These are phyloP conservation scores for Biston betularia DNA, from an alignment of 2,888 invertebrate genomes.

Conservation along the genomic window DNA sequence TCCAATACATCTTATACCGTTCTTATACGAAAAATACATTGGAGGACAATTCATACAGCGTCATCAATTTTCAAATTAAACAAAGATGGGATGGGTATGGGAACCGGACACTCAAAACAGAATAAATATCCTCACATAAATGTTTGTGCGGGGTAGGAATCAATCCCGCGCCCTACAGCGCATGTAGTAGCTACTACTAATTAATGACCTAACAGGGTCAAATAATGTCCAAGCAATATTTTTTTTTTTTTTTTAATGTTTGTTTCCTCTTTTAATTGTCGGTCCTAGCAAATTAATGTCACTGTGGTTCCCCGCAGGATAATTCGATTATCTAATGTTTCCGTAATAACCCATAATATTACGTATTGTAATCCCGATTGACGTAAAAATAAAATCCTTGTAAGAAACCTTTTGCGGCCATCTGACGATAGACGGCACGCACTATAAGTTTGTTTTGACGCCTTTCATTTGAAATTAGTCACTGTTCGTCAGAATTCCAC, in stretches of 20 bases:
- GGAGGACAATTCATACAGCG: no score
- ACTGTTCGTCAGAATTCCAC: slow-evolving; percentile 51
- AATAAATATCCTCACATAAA: no score
- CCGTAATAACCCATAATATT: not conserved
- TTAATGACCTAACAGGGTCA: no score
- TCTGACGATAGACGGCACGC: slow-evolving; percentile 30
- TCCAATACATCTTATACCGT: no score
- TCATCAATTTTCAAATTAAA: no score
- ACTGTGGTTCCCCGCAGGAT: slow-evolving; percentile 4
- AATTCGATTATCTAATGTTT: not conserved
- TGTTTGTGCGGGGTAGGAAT: no score
- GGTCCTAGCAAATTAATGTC: not conserved
- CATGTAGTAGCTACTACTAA: no score
- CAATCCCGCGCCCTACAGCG: no score
- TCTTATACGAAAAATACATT: no score
- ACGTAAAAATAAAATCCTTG: slow-evolving; percentile 4
- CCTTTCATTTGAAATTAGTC: slow-evolving; percentile 52
- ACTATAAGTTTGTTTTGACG: slow-evolving; percentile 28
- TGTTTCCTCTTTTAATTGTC: not conserved
- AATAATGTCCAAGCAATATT: no score
- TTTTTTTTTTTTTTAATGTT: not conserved
- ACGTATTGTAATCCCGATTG: slow-evolving; percentile 3
- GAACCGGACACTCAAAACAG: no score
- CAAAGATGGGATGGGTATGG: no score
- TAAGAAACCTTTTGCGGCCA: slow-evolving; percentile 2